Base-by-base conservation (phyloP, 2,888 invertebrate species). In the Baccha elongata region DNA sequence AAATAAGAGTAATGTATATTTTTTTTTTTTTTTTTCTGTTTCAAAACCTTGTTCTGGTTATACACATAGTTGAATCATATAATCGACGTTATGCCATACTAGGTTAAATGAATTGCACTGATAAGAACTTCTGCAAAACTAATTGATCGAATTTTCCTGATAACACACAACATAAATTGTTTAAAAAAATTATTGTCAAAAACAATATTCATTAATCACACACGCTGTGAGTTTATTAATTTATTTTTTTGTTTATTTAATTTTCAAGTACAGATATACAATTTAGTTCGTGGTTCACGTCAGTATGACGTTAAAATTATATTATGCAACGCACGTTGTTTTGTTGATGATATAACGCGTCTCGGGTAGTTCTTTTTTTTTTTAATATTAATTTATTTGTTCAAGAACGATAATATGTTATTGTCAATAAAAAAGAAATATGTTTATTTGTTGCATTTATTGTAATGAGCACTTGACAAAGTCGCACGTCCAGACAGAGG, bases 281-380 rank as follows among this genome's bases (percentile, higher is more conserved):
- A 23, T 3, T 23, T 8, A 40, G 37, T 13, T 40, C 13, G 37
- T 13, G 11, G 19, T 62, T 50, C 23, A 26, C 5, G 32, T 21
- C 26, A 29, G 10, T 50, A 23, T 69, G 75, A 76, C 68, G 75
- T 19, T 69, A 15, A 60, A 60, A 32, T 6, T 50, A 65, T 58
- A 40, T 80, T 80, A 80, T 80, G 74, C 68, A 80, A 80, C 42
- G 26, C 74, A 80, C 64, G 37, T 48, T 37, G 62, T 42, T 15
- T 68, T 55, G 23, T 46, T 42, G 73, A 58, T 80, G 67, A 73
- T 67, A 80, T 64, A 80, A 80, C 73, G 13, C 26, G 50, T 65
- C 72, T 55, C 48, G 44, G n/a, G 15, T 52, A 17, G n/a, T 32
- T 50, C n/a, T 26, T 21, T 64, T 19, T 44, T 13, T 67, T 58